Evolutionary conservation across 2,888 invertebrate genomes (phyloP).

Genomic region (Carcina quercana): DNA sequence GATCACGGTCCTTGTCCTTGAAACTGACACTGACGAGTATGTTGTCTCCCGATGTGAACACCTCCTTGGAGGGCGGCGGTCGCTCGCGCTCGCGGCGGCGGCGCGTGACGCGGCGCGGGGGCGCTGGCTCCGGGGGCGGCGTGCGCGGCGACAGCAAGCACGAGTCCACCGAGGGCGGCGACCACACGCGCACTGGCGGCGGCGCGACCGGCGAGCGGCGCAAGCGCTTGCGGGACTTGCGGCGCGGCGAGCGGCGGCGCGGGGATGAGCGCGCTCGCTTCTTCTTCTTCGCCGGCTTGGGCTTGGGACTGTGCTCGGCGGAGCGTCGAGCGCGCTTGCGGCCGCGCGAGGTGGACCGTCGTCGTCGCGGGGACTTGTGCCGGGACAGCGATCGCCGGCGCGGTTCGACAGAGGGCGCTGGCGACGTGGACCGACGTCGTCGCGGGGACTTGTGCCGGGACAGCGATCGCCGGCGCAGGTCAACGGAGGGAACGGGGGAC

Average conservation of each 20-base stretch:
- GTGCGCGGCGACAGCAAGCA: constrained; percentile 78
- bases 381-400: constrained; percentile 30
- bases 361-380: constrained; percentile 31
- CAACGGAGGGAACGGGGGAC: constrained; percentile 24
- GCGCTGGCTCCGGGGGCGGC: constrained; percentile 73
- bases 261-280: constrained; percentile 20
- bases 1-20: constrained; percentile 76
- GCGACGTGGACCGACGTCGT: constrained; percentile 11
- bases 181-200: constrained; percentile 22
- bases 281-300: constrained; percentile 23
- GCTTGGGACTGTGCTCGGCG: constrained; percentile 26
- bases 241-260: constrained; percentile 17
- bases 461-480: constrained; percentile 21
- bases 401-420: constrained; percentile 26
- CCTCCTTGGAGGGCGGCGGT: constrained; percentile 86
- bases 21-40: constrained; percentile 95
- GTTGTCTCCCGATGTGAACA: constrained; percentile 94
- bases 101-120: constrained; percentile 43
- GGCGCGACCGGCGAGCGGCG: constrained; percentile 15
- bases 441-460: constrained; percentile 6
- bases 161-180: constrained; percentile 49
- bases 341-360: constrained; percentile 25
- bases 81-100: constrained; percentile 35
- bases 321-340: constrained; percentile 32
- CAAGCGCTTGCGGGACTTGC: constrained; percentile 13